Conservation (phyloP, 1,140 invertebrate species). For the Heliconius hermathena region DNA sequence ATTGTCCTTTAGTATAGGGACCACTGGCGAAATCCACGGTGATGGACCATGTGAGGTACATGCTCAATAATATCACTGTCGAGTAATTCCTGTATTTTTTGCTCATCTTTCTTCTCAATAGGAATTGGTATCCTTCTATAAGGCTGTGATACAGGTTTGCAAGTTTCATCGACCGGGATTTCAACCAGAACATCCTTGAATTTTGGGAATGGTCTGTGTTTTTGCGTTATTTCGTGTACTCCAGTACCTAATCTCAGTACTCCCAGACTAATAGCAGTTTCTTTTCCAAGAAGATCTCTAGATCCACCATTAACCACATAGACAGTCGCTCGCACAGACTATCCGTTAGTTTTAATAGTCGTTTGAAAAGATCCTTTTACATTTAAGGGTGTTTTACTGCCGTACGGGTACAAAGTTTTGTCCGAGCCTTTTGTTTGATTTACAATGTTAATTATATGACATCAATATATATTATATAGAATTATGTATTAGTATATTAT, state of each 20-base stretch:
- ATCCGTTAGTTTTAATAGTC: no score
- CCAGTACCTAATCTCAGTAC: constrained; percentile 46
- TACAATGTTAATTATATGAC: no score
- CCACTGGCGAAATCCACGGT: constrained; percentile 62
- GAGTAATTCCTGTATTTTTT: constrained; percentile 49
- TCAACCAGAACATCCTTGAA: constrained; percentile 54
- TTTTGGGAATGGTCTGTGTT: constrained; percentile 50
- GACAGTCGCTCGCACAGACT: no score
- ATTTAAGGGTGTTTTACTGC: no score
- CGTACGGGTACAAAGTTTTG: no score
- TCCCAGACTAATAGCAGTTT: constrained; percentile 34
- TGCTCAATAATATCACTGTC: constrained; percentile 58
- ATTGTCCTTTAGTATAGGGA: constrained; percentile 54
- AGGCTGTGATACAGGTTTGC: constrained; percentile 53
- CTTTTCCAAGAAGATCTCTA: constrained; percentile 45
- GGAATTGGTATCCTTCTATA: constrained; percentile 57
- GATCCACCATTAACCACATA: constrained; percentile 28
- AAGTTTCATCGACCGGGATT: constrained; percentile 49
- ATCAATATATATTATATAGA: no score
- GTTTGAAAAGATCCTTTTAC: no score
- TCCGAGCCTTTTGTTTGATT: no score
- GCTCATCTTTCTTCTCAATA: constrained; percentile 43
- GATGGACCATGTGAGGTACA: constrained; percentile 56
- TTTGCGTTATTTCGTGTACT: constrained; percentile 38
- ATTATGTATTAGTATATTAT: no score